A percentile compares a stretch with the other conserved stretches of the same genome.
phyloP scores from a whole-genome alignment of 1,140 invertebrate genomes.

The Chironomus striatipennis region DNA sequence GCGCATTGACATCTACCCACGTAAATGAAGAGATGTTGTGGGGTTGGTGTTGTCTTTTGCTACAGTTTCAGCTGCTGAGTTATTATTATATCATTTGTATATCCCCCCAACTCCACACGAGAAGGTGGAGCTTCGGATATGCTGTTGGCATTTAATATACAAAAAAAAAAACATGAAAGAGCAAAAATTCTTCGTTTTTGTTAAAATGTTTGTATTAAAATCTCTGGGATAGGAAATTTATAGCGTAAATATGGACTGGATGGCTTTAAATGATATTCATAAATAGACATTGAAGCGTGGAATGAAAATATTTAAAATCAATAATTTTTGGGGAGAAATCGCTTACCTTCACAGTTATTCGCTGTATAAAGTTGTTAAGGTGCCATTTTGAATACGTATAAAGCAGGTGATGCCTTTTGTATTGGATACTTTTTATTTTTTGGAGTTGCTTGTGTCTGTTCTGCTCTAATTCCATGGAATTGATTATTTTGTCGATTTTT shows the following conservation, averaged over 20 bases:
- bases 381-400: too few species aligned
- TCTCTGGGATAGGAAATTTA: background rate
- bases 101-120: background rate
- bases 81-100: background rate
- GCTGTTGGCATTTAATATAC: background rate
- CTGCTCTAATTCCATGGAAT: too few species aligned
- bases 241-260: background rate
- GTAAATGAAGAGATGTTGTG: background rate
- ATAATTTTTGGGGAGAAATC: background rate
- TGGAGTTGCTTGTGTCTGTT: too few species aligned
- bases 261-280: constrained; percentile 1
- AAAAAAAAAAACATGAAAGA: background rate
- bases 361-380: too few species aligned
- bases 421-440: too few species aligned
- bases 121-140: background rate
- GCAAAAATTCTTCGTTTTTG: background rate
- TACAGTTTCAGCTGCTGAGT: constrained; percentile 6
- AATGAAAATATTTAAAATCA: background rate
- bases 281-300: background rate
- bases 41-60: background rate
- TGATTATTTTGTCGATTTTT: too few species aligned
- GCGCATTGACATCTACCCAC: background rate
- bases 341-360: too few species aligned
- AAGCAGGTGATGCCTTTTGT: too few species aligned
- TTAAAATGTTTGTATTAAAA: constrained; percentile 12